Base-by-base conservation (phyloP, 2,797 vertebrate species). In the Thalassophryne amazonica region DNA sequence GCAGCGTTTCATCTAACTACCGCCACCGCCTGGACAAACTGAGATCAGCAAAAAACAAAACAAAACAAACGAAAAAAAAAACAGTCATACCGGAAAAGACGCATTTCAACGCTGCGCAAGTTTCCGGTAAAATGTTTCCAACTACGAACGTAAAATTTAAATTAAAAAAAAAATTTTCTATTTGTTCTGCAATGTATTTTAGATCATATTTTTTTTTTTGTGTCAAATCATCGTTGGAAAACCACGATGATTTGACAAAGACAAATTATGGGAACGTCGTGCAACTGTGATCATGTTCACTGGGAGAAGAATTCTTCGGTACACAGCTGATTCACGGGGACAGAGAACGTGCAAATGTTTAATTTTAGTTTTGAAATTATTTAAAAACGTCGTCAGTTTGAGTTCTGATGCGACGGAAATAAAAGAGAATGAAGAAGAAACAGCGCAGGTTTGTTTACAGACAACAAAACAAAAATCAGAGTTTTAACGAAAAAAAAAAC, bases 21-120 rank as follows among this genome's bases (percentile, higher is more conserved):
- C n/a, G n/a, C n/a, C n/a, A n/a, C n/a, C n/a, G n/a, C n/a, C n/a
- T n/a, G n/a, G n/a, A n/a, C n/a, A n/a, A n/a, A n/a, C n/a, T n/a
- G n/a, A n/a, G n/a, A n/a, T n/a, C n/a, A n/a, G n/a, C n/a, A n/a
- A n/a, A n/a, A n/a, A n/a, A n/a, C n/a, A n/a, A n/a, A n/a, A n/a
- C n/a, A n/a, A n/a, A n/a, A n/a, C n/a, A n/a, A n/a, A n/a, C n/a
- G n/a, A n/a, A n/a, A n/a, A n/a, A n/a, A n/a, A n/a, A n/a, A n/a
- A n/a, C n/a, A n/a, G n/a, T 4, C 1, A 13, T 1, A 48, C 45
- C 63, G 80, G 80, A 83, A 53, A 1, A 0, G 56, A 65, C 50
- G 0, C 1, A 20, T 73, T 71, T 64, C 1, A 9, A 23, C 0
- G 69, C 3, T 40, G 56, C 6, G 68, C 60, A 0, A 0, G 0